phyloP scores from a whole-genome alignment of 2,113 vertebrate species.

The Cranoglanis bouderius region DNA sequence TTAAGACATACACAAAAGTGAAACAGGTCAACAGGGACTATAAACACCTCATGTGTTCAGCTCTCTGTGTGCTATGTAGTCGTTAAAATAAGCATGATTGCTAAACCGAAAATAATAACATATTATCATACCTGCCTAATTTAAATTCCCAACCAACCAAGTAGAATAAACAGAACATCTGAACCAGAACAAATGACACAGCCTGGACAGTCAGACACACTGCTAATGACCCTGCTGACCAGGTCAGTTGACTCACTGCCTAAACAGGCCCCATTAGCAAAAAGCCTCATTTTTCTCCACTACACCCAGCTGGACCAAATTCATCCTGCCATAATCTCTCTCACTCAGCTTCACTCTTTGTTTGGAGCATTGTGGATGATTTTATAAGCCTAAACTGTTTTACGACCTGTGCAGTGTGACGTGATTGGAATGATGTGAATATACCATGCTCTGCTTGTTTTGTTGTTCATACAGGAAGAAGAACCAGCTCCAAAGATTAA shows the following conservation, averaged over 20 bases:
- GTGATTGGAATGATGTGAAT: slow-evolving; percentile 8
- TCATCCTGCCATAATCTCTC: slow-evolving; percentile 26
- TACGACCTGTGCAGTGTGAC: neutral
- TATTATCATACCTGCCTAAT: neutral
- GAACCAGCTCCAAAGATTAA: slow-evolving; percentile 37
- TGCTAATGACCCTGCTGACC: slow-evolving; percentile 29
- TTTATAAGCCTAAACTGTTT: neutral
- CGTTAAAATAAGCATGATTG: neutral
- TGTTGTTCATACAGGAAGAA: slow-evolving; percentile 40
- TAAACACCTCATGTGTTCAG: neutral
- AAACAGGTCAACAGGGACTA: neutral
- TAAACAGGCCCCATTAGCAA: slow-evolving; percentile 32
- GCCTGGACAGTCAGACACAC: neutral
- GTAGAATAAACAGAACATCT: neutral
- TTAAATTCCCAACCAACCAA: slow-evolving; percentile 11
- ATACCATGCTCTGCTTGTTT: slow-evolving; percentile 47
- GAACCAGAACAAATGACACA: slow-evolving; percentile 2
- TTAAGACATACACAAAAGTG: neutral
- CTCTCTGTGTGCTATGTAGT: neutral
- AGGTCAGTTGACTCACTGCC: slow-evolving; percentile 24
- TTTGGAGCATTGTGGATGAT: neutral
- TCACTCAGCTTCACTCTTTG: slow-evolving; percentile 8
- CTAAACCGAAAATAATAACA: slow-evolving; percentile 19
- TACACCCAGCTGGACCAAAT: slow-evolving; percentile 33
- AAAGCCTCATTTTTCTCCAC: neutral